phyloP scores from a whole-genome alignment of 2,113 vertebrate species.

The Rattus rattus region DNA sequence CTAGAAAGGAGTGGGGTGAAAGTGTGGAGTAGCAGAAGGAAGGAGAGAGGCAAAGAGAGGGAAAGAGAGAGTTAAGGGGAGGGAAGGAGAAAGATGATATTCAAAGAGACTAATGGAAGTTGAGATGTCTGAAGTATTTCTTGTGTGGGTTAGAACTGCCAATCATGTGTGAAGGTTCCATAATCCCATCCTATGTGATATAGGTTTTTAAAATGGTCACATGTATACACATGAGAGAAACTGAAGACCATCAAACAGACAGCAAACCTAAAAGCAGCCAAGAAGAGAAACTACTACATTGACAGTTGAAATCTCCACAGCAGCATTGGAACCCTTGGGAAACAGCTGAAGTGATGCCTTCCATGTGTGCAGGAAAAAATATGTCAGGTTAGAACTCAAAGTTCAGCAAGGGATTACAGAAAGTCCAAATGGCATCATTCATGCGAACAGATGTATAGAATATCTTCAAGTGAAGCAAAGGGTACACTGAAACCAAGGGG shows the following conservation, averaged over 20 bases:
- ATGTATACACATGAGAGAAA: constrained; percentile 5
- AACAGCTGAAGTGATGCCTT: not conserved
- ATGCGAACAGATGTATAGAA: not conserved
- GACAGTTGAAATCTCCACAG: constrained; percentile 49
- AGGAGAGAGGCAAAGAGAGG: accelerated
- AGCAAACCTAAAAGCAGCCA: constrained; percentile 19
- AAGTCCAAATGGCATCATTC: not conserved
- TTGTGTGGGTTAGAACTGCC: not conserved
- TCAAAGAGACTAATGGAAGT: not conserved
- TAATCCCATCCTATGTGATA: not conserved
- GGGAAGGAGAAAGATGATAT: not conserved
- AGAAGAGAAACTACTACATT: constrained; percentile 45
- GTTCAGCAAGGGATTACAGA: constrained; percentile 13
- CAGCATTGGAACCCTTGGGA: not conserved
- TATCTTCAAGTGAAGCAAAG: constrained; percentile 5
- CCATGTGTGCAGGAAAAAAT: constrained; percentile 60
- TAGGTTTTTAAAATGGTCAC: not conserved
- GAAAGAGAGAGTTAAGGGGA: not conserved
- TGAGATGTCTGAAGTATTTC: not conserved
- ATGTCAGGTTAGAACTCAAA: constrained; percentile 56
- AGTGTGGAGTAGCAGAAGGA: accelerated
- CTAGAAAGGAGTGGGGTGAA: too few species aligned
- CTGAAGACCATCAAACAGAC: constrained; percentile 51
- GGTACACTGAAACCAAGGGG: not conserved
- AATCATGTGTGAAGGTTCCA: not conserved